Conservation (phyloP, 2,888 invertebrate species). For the Oligia strigilis region DNA sequence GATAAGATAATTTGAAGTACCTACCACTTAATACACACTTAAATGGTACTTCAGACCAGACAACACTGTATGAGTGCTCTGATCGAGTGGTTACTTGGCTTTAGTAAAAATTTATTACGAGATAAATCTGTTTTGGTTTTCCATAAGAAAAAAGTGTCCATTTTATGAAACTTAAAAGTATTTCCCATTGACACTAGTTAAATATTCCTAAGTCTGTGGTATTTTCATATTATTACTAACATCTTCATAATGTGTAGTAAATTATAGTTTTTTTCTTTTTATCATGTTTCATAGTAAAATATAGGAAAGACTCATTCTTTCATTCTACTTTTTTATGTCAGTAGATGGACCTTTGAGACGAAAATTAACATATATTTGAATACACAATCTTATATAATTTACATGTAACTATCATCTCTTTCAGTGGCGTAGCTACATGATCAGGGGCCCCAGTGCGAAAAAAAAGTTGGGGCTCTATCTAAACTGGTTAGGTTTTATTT, state of each 20-base stretch:
- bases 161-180: not conserved
- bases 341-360: not conserved
- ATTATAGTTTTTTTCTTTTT: not conserved
- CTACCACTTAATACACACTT: constrained; percentile 18
- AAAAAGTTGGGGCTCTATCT: too few relatives aligned
- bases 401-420: not conserved
- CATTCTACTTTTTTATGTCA: not conserved
- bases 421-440: too few relatives aligned
- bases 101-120: not conserved
- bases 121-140: not conserved
- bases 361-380: not conserved
- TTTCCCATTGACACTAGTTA: not conserved
- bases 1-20: constrained; percentile 21
- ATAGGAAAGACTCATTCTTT: not conserved
- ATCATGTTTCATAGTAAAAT: not conserved
- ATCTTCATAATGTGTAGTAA: not conserved
- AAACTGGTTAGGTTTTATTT: too few relatives aligned
- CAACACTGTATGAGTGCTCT: not conserved
- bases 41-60: constrained; percentile 18
- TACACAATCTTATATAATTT: not conserved
- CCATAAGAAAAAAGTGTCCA: not conserved
- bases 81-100: constrained; percentile 4
- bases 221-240: not conserved
- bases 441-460: too few relatives aligned
- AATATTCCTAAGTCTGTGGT: not conserved